A percentile compares a stretch with the other conserved stretches of the same genome.
Conservation (phyloP, 2,113 vertebrate species). For the Microtus ochrogaster region DNA sequence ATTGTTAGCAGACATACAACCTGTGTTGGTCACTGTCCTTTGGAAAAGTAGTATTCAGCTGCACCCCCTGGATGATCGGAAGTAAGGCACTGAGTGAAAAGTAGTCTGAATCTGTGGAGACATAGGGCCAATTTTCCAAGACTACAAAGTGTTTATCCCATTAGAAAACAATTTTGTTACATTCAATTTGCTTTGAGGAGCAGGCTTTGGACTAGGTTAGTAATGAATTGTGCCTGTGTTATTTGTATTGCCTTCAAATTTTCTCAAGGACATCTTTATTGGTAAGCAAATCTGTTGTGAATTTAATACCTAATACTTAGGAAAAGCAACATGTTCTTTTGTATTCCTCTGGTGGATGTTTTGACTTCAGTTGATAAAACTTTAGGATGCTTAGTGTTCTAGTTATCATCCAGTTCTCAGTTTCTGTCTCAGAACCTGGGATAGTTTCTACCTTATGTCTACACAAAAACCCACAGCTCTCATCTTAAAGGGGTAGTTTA, state of each 20-base stretch:
- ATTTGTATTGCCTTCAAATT: neutral
- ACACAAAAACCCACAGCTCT: neutral
- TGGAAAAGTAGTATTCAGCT: constrained; percentile 31
- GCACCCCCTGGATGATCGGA: neutral
- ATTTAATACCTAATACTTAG: constrained; percentile 15
- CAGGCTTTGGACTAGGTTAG: constrained; percentile 20
- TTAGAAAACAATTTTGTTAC: neutral
- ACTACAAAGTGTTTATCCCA: constrained; percentile 3
- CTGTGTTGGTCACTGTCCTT: neutral
- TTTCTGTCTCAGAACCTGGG: constrained; percentile 62
- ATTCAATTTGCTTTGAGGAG: constrained; percentile 4
- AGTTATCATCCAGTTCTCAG: constrained; percentile 12
- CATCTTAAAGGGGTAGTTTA: neutral
- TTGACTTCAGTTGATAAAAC: constrained; percentile 10
- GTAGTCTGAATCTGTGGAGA: constrained; percentile 27
- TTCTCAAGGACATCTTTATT: neutral
- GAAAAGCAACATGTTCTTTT: constrained; percentile 2
- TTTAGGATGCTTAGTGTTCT: constrained; percentile 45
- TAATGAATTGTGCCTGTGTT: constrained; percentile 2
- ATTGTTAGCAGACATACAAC: neutral
- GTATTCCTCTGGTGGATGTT: constrained; percentile 2
- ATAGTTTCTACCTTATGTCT: constrained; percentile 18
- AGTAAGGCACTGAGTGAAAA: neutral
- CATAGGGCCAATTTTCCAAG: constrained; percentile 24
- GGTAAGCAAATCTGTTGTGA: neutral